These are phyloP conservation scores for Cremastinae sp. DNA, from an alignment of 2,888 invertebrate genomes.

Conservation along the genomic window DNA sequence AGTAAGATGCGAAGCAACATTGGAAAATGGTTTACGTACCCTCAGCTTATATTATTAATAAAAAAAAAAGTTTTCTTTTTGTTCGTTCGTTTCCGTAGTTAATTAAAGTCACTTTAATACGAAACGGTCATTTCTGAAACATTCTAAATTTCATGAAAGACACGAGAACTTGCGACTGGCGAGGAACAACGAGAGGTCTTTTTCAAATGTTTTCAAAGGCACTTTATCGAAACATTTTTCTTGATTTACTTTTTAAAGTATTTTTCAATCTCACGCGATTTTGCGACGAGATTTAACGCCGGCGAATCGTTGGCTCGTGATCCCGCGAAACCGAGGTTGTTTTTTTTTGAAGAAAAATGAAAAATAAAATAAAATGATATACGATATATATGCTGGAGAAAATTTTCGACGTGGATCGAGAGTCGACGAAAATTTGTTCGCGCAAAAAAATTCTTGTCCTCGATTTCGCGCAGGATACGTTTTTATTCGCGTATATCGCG, in stretches of 20 bases:
- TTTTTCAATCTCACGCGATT: no score
- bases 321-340: no score
- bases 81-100: slow-evolving; percentile 11
- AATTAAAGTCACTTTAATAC: slow-evolving; percentile 6
- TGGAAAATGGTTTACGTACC: slow-evolving; percentile 77
- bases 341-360: no score
- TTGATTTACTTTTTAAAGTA: no score
- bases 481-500: slow-evolving; percentile 33
- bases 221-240: not conserved
- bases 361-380: no score
- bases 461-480: slow-evolving; percentile 54
- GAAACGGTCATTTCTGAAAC: slow-evolving; percentile 71
- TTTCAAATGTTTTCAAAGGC: no score
- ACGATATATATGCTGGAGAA: no score
- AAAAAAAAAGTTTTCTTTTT: not conserved
- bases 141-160: slow-evolving; percentile 69
- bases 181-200: not conserved
- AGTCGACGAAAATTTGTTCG: no score
- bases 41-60: slow-evolving; percentile 64
- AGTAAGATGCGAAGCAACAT: slow-evolving; percentile 78
- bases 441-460: slow-evolving; percentile 8
- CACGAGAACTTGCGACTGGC: not conserved
- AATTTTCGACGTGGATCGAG: no score
- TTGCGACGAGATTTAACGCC: no score
- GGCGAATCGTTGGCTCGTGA: no score